These are phyloP conservation scores for Onychorhynchus coronatus DNA, from an alignment of 2,113 vertebrate species.

Conservation along the genomic window DNA sequence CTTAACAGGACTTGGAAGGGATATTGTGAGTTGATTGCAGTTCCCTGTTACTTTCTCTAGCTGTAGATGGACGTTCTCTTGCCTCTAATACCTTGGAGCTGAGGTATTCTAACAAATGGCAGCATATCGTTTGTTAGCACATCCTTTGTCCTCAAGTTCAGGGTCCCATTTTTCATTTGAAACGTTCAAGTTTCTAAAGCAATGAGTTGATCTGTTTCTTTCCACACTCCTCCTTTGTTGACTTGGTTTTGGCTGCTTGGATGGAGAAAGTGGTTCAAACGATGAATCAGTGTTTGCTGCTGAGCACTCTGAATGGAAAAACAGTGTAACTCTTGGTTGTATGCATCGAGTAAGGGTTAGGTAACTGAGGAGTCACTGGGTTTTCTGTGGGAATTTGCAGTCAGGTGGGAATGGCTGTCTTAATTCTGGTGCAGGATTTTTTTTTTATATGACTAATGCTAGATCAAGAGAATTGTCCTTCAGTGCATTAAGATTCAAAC, in stretches of 20 bases:
- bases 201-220: not conserved
- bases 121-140: not conserved
- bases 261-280: slow-evolving; percentile 33
- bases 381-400: not conserved
- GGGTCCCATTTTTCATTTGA: not conserved
- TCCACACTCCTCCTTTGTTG: not conserved
- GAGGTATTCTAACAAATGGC: not conserved
- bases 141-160: not conserved
- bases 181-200: not conserved
- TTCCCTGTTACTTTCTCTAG: not conserved
- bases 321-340: not conserved
- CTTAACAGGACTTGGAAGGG: not conserved
- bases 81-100: not conserved
- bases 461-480: not conserved
- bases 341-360: not conserved
- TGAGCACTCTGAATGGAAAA: not conserved
- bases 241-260: slow-evolving; percentile 6
- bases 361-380: not conserved
- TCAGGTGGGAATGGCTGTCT: not conserved
- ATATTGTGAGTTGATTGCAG: not conserved
- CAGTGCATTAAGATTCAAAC: not conserved
- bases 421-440: not conserved
- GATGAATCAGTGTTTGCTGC: not conserved
- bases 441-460: not conserved
- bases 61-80: not conserved